Evolutionary conservation across 2,797 vertebrate genomes (phyloP), one percentile per base, ranked within the genome.

Genomic region (Characodon lateralis): DNA sequence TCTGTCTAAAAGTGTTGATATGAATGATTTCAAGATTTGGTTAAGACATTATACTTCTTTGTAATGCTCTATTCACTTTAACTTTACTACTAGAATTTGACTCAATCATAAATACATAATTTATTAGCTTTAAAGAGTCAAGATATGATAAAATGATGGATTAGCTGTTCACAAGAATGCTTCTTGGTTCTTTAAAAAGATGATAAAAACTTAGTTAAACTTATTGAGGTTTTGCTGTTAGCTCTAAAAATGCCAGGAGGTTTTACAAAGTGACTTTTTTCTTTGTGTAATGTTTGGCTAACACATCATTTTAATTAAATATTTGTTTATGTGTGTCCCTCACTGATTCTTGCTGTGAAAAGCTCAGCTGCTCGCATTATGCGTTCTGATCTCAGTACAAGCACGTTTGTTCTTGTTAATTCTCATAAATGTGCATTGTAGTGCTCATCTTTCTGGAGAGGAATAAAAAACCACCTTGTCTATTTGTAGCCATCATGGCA

Each of bases 401-500:
- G 35, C 63, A 66, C 20, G 20, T 66, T 24, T 41, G 63, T 66
- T 48, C n/a, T 16, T 48, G 14, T 69, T 43, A 43, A n/a, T n/a
- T 46, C 41, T 69, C 24, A 26, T 46, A 18, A 69, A 69, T 41
- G 35, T 24, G 41, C 24, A 41, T 66, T 39, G 66, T n/a, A 16
- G 41, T 26, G 24, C n/a, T 26, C 43, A 8, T 53, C 6, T 72
- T 72, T 63, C 14, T 31, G 46, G 35, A 16, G 24, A 28, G 18
- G 6, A 6, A 48, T 28, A 9, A 43, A 63, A 63, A 26, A 24
- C 5, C 1, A 24, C 80, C 68, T 83, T 84, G 68, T 78, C 69
- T 93, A 78, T 85, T 69, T 91, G 91, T 87, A 99, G 98, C 98
- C 89, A 98, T 99, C 94, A 98, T 99, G 97, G 98, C 97, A 84